These are phyloP conservation scores for Popillia japonica DNA, from an alignment of 1,140 invertebrate genomes.

Conservation along the genomic window DNA sequence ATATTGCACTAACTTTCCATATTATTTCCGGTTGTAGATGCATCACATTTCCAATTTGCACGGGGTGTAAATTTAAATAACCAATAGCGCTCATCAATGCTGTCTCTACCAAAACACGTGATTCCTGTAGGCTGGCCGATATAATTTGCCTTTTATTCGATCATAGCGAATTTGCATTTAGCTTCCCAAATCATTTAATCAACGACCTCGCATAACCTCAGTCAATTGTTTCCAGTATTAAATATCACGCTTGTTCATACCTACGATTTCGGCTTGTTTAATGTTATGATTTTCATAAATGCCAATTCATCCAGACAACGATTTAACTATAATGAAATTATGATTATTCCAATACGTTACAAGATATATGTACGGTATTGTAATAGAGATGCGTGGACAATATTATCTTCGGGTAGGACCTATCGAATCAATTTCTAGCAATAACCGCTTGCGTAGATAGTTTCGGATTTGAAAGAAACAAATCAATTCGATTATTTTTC, in stretches of 20 bases:
- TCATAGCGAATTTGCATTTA: background rate
- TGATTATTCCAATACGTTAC: background rate
- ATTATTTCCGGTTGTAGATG: background rate
- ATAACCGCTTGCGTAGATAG: too few relatives aligned
- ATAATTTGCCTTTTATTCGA: background rate
- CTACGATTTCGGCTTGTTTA: background rate
- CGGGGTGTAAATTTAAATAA: background rate
- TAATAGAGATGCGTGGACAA: background rate
- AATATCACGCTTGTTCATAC: background rate
- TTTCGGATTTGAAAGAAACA: too few relatives aligned
- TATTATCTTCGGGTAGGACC: background rate
- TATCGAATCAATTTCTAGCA: background rate
- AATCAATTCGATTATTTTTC: too few relatives aligned
- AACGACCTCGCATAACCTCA: background rate
- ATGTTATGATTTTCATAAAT: conserved; percentile 6
- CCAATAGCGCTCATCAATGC: background rate
- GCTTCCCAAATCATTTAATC: background rate
- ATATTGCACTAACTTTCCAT: too few relatives aligned
- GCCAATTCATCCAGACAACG: background rate
- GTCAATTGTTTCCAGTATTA: conserved; percentile 5
- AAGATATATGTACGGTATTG: background rate
- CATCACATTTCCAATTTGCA: background rate
- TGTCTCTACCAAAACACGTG: background rate
- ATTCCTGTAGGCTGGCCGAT: background rate
- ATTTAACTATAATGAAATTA: background rate